Conservation (phyloP, 2,888 invertebrate genomes). For the Hymenopus coronatus region DNA sequence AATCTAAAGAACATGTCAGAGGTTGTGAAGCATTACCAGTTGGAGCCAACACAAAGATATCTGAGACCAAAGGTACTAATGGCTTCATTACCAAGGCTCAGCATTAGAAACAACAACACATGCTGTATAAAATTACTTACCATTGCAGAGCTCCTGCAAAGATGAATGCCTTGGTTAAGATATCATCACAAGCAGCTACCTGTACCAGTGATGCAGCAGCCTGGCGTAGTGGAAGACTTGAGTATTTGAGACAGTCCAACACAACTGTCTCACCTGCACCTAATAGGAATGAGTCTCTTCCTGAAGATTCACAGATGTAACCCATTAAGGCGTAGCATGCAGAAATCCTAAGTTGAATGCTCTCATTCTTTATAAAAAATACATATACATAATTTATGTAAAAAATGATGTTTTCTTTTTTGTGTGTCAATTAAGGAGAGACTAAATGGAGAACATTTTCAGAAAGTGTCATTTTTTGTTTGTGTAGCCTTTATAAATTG, state of each 20-base stretch:
- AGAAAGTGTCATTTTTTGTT: too few species aligned
- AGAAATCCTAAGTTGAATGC: neutral
- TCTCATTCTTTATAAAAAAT: neutral
- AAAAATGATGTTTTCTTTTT: too few species aligned
- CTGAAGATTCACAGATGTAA: neutral
- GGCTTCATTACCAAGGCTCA: too few species aligned
- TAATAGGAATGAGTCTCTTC: neutral
- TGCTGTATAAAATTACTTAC: neutral
- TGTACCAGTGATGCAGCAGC: conserved; percentile 3
- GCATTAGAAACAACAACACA: too few species aligned
- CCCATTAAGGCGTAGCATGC: neutral
- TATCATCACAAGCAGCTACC: neutral
- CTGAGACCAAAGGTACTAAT: too few species aligned
- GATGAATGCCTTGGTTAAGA: neutral
- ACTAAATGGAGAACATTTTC: too few species aligned
- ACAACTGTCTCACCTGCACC: neutral
- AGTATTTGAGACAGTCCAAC: neutral
- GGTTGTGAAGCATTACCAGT: too few species aligned
- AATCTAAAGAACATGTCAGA: too few species aligned
- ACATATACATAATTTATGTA: neutral
- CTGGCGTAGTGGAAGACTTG: neutral
- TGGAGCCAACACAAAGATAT: too few species aligned
- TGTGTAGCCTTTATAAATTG: too few species aligned
- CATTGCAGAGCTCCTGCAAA: neutral
- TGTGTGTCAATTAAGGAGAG: too few species aligned